These are phyloP conservation scores for Cheiracanthium punctorium DNA, from an alignment of 2,888 invertebrate genomes.

Conservation along the genomic window DNA sequence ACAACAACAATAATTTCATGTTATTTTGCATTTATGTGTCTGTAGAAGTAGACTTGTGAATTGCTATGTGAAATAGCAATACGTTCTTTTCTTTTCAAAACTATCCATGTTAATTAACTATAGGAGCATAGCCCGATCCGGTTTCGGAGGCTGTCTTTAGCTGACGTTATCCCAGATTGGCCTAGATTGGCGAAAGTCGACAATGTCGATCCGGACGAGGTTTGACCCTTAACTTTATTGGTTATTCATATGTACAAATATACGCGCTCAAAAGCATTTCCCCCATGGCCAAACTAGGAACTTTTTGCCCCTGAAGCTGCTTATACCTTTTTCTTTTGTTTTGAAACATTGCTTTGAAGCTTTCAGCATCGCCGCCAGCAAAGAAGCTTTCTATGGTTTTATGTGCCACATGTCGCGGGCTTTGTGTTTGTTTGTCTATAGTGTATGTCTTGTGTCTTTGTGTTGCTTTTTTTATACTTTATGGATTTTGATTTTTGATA, in stretches of 20 bases:
- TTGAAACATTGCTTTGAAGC: constrained; percentile 24
- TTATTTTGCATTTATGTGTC: constrained; percentile 19
- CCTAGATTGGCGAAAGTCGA: constrained; percentile 79
- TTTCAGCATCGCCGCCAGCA: constrained; percentile 7
- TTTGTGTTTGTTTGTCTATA: constrained; percentile 37
- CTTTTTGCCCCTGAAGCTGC: constrained; percentile 19
- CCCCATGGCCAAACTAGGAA: constrained; percentile 37
- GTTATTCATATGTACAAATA: too few species aligned
- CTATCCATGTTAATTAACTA: constrained; percentile 47
- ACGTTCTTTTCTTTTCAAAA: constrained; percentile 47
- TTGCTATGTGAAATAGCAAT: constrained; percentile 42
- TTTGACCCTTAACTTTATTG: constrained; percentile 54
- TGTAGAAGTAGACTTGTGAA: constrained; percentile 40
- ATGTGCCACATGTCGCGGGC: constrained; percentile 13
- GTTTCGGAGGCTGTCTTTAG: constrained; percentile 74
- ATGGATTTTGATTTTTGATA: too few species aligned
- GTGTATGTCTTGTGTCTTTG: not conserved
- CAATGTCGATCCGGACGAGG: constrained; percentile 48
- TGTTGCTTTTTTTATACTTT: not conserved
- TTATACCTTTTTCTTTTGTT: too few species aligned
- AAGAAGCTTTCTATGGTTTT: constrained; percentile 3
- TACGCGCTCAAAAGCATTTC: constrained; percentile 31
- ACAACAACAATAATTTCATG: too few species aligned
- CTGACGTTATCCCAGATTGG: constrained; percentile 84
- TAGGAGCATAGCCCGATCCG: constrained; percentile 45